Conservation (phyloP, 23 tunicate species). For the Ascidia mentula region DNA sequence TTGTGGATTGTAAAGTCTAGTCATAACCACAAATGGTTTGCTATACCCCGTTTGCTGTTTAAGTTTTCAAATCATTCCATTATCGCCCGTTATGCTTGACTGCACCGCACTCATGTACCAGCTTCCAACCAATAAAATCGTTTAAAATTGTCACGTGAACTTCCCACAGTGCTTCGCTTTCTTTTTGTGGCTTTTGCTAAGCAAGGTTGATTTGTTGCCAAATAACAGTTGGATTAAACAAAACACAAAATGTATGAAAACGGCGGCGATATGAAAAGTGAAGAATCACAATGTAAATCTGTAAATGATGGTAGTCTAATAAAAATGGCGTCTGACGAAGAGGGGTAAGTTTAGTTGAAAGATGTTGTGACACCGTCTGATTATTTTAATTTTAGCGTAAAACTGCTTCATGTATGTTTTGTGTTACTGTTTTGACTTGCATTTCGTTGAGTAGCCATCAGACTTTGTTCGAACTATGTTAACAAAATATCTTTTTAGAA, state of each 20-base stretch:
- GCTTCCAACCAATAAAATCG: neutral
- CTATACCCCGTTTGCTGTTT: too few species aligned
- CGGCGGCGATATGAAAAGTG: constrained; percentile 24
- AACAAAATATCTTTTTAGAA: constrained; percentile 34
- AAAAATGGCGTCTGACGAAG: constrained; percentile 54
- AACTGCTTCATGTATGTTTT: neutral
- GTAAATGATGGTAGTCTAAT: constrained; percentile 73
- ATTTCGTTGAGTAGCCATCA: neutral
- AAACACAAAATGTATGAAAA: constrained; percentile 20
- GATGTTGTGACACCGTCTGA: neutral
- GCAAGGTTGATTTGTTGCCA: neutral
- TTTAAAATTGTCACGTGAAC: neutral
- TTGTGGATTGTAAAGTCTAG: too few species aligned
- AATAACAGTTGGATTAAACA: neutral
- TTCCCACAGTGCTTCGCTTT: constrained; percentile 2
- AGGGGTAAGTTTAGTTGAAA: constrained; percentile 58
- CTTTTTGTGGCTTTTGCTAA: neutral
- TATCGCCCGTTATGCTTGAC: too few species aligned
- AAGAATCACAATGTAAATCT: neutral
- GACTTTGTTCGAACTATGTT: neutral
- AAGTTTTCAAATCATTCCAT: too few species aligned
- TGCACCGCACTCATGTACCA: too few species aligned
- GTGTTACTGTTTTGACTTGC: neutral
- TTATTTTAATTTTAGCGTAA: neutral
- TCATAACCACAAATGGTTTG: too few species aligned